These are phyloP conservation scores for Pilophorus perplexus DNA, from an alignment of 2,888 invertebrate species.

Conservation along the genomic window DNA sequence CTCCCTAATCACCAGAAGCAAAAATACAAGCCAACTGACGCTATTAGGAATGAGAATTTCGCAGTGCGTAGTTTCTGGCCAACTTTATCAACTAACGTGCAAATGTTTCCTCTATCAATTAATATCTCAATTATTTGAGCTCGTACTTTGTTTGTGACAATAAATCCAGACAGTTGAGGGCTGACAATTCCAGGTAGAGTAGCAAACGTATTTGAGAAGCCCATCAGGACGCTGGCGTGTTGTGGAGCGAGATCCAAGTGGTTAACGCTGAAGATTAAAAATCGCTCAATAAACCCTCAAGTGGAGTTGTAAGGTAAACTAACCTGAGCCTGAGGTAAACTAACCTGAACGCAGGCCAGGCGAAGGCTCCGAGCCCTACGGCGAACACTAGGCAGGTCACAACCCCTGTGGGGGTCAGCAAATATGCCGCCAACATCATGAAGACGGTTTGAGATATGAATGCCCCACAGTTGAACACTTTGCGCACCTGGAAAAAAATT, in stretches of 20 bases:
- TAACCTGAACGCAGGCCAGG: conserved; percentile 89
- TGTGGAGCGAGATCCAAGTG: conserved; percentile 89
- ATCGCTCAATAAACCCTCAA: too few species aligned
- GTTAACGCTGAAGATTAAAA: conserved; percentile 55
- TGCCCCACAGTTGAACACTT: conserved; percentile 70
- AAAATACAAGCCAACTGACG: too few species aligned
- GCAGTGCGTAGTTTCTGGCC: too few species aligned
- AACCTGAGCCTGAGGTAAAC: too few species aligned
- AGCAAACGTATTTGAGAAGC: conserved; percentile 84
- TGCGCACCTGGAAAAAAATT: conserved; percentile 55
- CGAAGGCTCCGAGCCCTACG: conserved; percentile 86
- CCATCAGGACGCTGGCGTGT: conserved; percentile 89
- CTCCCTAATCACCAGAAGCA: too few species aligned
- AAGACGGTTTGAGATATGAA: conserved; percentile 80
- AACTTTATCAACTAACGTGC: too few species aligned
- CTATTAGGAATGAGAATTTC: too few species aligned
- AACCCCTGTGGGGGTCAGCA: conserved; percentile 65
- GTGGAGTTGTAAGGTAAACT: too few species aligned
- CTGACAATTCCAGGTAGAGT: conserved; percentile 90
- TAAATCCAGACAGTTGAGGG: conserved; percentile 74
- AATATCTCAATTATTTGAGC: conserved; percentile 3
- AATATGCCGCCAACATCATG: conserved; percentile 78
- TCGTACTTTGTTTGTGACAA: conserved; percentile 61
- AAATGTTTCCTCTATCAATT: too few species aligned
- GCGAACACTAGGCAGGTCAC: conserved; percentile 83